A percentile compares a stretch with the other conserved stretches of the same genome.
Evolutionary conservation across 2,113 vertebrate species (phyloP).

Genomic region (Nasalis larvatus): DNA sequence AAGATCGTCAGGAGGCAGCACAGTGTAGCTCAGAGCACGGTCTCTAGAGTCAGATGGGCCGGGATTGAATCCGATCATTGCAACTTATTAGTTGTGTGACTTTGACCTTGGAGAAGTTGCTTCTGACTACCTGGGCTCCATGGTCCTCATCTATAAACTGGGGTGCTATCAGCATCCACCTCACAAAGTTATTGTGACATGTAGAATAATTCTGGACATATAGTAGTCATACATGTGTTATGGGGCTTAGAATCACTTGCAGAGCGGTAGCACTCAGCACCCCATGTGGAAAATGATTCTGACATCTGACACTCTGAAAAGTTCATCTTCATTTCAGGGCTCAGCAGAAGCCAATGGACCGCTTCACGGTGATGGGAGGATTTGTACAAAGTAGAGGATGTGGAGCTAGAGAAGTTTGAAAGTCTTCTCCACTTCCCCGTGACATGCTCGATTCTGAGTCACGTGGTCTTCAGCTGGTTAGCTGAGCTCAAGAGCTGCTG

Average conservation of each 20-base stretch:
- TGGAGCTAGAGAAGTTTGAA: background rate
- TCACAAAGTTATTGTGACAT: background rate
- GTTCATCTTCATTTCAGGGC: background rate
- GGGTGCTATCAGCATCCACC: background rate
- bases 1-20: background rate
- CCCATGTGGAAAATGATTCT: background rate
- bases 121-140: background rate
- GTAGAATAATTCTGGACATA: background rate
- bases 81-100: background rate
- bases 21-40: fast-evolving
- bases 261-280: background rate
- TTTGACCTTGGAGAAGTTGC: background rate
- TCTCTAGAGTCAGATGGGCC: background rate
- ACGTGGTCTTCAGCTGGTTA: fast-evolving
- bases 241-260: background rate
- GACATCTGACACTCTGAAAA: background rate
- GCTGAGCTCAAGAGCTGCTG: background rate
- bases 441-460: background rate
- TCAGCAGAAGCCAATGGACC: background rate
- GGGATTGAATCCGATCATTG: background rate
- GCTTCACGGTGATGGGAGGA: background rate
- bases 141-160: background rate
- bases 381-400: background rate
- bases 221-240: background rate
- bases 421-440: background rate